Evolutionary conservation across 2,888 invertebrate genomes (phyloP), one percentile per base, ranked within the genome.

Genomic region (Liposcelis brunnea): DNA sequence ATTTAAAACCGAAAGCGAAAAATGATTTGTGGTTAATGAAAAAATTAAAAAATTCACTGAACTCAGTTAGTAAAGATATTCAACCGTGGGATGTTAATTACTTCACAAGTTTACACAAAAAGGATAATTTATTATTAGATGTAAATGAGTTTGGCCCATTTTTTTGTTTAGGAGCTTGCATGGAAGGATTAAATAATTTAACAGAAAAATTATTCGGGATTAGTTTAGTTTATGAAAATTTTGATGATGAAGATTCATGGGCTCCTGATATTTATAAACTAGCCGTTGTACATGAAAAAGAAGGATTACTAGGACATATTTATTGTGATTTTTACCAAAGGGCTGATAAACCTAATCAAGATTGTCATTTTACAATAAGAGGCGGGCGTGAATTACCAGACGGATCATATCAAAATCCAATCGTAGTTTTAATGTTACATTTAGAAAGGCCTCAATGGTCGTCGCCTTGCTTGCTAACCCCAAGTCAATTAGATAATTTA

Each of bases 351-450:
- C 85, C 89, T 4, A 81, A 86, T 63, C 94, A 94, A 68, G 98
- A 99, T 63, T 98, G 98, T 57, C 98, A 99, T 64, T 98, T 94
- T 66, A 98, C 98, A 0, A 94, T 99, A 53, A 80, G 84, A 58
- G 97, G 97, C 8, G 95, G 97, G 5, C 81, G 86, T 61, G 62
- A 71, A 48, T 61, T 84, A 48, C 59, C 75, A 0, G 80, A 89
- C 58, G 86, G 86, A 2, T 69, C 71, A 12, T 95, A 94, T 58
- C 91, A 83, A 77, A 73, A 77, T 57, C 94, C 95, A 0, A 76
- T 91, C 44, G 95, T 94, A 1, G 94, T 94, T 12, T 71, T 97
- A 37, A 87, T 91, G 82, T 64, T 95, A 47, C 91, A 90, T 49
- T 70, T 95, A 45, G 76, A 81, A 36, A 70, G 77, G 31, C 83